A percentile compares a stretch with the other conserved stretches of the same genome.
Conservation (phyloP, 2,797 vertebrate genomes). For the Rallus crepitans region DNA sequence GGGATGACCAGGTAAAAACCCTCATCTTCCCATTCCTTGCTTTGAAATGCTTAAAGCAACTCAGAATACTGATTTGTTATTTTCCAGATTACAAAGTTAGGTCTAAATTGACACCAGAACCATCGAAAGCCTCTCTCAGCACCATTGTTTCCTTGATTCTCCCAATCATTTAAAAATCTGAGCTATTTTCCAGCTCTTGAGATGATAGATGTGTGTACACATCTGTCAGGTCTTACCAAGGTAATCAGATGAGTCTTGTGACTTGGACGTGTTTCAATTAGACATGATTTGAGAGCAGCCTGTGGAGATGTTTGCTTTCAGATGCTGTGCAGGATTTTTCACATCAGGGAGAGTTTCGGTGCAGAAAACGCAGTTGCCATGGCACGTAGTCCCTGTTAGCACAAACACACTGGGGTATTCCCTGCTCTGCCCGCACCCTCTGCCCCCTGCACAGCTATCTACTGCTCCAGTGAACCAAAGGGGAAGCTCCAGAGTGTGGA, state of each 20-base stretch:
- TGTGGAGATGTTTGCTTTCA: conserved; percentile 35
- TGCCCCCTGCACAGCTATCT: not conserved
- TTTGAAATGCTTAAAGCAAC: not conserved
- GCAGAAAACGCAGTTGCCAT: conserved; percentile 39
- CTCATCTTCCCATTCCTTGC: not conserved
- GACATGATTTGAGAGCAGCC: conserved; percentile 21
- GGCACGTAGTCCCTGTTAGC: not conserved
- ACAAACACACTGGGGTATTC: not conserved
- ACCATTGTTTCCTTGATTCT: not conserved
- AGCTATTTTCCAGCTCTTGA: not conserved
- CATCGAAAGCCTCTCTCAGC: not conserved
- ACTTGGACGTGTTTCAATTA: conserved; percentile 6
- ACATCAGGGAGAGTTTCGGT: conserved; percentile 7
- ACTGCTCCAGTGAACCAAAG: not conserved
- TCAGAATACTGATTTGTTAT: not conserved
- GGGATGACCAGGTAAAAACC: not conserved
- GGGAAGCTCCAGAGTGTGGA: not conserved
- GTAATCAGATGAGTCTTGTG: conserved; percentile 30
- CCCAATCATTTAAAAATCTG: not conserved
- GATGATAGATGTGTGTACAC: not conserved
- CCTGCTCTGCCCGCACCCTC: not conserved
- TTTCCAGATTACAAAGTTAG: not conserved
- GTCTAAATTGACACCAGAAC: not conserved
- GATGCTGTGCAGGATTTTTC: not conserved
- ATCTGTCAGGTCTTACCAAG: conserved; percentile 9